A percentile compares a stretch with the other conserved stretches of the same genome.
Evolutionary conservation across 1,140 invertebrate genomes (phyloP).

Genomic region (Trichoplusia ni): DNA sequence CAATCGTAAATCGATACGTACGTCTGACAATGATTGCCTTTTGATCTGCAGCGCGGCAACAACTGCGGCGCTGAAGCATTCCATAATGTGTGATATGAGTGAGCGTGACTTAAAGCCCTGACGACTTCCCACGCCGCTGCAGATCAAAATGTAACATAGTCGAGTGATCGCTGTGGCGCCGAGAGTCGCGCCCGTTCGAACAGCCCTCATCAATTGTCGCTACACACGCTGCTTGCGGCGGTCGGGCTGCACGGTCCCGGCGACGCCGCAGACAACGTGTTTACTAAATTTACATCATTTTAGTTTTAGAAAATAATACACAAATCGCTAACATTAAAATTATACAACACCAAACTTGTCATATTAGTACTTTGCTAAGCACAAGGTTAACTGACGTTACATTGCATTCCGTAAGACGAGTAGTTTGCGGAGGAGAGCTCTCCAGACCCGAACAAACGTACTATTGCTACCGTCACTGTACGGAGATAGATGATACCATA

Average conservation of each 20-base stretch:
- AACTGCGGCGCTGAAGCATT: too few relatives aligned
- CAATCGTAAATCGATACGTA: not conserved
- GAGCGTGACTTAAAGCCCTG: too few relatives aligned
- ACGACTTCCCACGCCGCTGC: too few relatives aligned
- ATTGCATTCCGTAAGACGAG: not conserved
- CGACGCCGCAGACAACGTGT: constrained; percentile 13
- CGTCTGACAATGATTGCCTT: not conserved
- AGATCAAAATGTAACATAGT: too few relatives aligned
- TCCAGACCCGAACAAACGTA: not conserved
- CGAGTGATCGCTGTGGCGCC: not conserved
- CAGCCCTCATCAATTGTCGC: constrained; percentile 16
- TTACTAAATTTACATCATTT: constrained; percentile 31
- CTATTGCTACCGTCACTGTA: not conserved
- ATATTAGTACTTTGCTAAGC: constrained; percentile 39
- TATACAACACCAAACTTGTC: constrained; percentile 41
- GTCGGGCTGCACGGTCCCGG: too few relatives aligned
- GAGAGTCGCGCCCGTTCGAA: constrained; percentile 13
- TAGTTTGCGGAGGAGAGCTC: not conserved
- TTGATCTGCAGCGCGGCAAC: not conserved
- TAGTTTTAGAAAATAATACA: constrained; percentile 34
- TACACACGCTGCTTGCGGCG: not conserved
- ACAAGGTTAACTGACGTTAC: constrained; percentile 14
- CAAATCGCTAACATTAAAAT: constrained; percentile 37
- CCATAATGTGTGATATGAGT: too few relatives aligned
- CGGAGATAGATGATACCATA: not conserved